Evolutionary conservation across 2,888 invertebrate species (phyloP).

Genomic region (Odontocerum albicorne): DNA sequence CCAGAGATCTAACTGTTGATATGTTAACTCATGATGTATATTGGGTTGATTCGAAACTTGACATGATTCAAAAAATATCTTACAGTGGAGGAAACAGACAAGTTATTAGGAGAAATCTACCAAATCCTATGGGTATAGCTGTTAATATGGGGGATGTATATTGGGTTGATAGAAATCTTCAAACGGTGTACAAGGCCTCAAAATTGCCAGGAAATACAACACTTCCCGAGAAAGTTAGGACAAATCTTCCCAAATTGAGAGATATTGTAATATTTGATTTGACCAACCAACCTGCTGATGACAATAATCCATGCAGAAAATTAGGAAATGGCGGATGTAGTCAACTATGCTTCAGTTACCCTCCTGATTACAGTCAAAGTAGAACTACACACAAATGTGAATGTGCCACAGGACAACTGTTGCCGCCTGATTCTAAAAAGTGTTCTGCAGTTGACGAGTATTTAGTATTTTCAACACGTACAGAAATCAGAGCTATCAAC

Average conservation of each 20-base stretch:
- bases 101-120: conserved; percentile 82
- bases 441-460: conserved; percentile 88
- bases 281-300: conserved; percentile 83
- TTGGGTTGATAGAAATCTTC: conserved; percentile 93
- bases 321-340: conserved; percentile 84
- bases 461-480: conserved; percentile 90
- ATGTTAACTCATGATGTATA: conserved; percentile 93
- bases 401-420: conserved; percentile 87
- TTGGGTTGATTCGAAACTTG: conserved; percentile 95
- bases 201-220: conserved; percentile 74
- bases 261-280: conserved; percentile 92
- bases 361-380: conserved; percentile 61
- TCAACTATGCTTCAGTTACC: conserved; percentile 94
- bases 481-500: conserved; percentile 89
- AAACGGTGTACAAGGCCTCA: conserved; percentile 78
- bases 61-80: conserved; percentile 91
- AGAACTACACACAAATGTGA: conserved; percentile 72
- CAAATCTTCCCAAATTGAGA: conserved; percentile 81
- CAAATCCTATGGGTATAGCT: conserved; percentile 93
- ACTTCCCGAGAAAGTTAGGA: conserved; percentile 71
- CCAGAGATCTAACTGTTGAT: conserved; percentile 89
- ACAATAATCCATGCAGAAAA: conserved; percentile 77
- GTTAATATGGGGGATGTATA: conserved; percentile 82
- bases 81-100: conserved; percentile 80
- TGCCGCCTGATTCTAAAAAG: conserved; percentile 63